phyloP scores from a whole-genome alignment of 2,888 invertebrate species.

The Anorthoa munda region DNA sequence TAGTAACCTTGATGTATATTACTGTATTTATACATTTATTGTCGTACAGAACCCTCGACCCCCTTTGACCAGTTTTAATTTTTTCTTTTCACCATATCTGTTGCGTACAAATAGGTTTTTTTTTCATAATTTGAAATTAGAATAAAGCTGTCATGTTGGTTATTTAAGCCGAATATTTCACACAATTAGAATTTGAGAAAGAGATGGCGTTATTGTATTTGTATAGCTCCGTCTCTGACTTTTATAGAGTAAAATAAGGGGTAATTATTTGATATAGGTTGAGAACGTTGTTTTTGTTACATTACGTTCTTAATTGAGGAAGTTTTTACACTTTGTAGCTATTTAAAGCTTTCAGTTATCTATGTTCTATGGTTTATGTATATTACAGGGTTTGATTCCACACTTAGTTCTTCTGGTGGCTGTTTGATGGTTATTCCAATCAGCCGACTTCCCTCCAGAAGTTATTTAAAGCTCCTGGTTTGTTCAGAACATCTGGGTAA shows the following conservation, averaged over 20 bases:
- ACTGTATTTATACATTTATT: too few species aligned
- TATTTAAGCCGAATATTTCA: conserved; percentile 24
- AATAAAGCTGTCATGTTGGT: conserved; percentile 35
- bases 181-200: background rate
- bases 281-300: background rate
- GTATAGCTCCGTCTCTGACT: conserved; percentile 20
- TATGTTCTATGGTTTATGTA: too few species aligned
- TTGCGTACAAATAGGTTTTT: conserved; percentile 54
- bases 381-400: too few species aligned
- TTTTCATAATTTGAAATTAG: conserved; percentile 50
- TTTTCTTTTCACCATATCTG: conserved; percentile 44
- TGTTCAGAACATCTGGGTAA: too few species aligned
- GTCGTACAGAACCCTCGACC: background rate
- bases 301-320: conserved; percentile 8
- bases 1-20: too few species aligned
- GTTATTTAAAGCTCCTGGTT: too few species aligned
- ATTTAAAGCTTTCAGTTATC: background rate
- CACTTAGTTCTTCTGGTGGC: too few species aligned
- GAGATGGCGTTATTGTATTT: background rate
- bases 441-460: too few species aligned
- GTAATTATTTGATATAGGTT: conserved; percentile 7
- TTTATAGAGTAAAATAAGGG: background rate
- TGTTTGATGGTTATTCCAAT: too few species aligned
- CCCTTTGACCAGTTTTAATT: background rate
- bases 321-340: conserved; percentile 7